phyloP scores from a whole-genome alignment of 1,140 invertebrate species.

The Drosophila insularis region DNA sequence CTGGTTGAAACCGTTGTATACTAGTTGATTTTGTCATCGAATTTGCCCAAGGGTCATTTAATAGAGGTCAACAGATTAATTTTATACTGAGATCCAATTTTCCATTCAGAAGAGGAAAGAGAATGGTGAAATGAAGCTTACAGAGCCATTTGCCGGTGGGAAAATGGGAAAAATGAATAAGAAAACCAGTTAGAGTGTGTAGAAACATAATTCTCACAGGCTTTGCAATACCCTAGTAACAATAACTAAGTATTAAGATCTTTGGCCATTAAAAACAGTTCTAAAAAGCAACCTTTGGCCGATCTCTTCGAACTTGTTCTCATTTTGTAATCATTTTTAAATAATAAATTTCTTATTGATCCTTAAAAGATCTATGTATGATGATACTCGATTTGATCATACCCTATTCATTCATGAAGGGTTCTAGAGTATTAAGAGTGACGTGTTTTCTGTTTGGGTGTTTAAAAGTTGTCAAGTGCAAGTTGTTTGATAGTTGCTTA shows the following conservation, averaged over 20 bases:
- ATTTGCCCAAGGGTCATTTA: slow-evolving; percentile 6
- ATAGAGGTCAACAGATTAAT: not conserved
- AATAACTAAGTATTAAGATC: not conserved
- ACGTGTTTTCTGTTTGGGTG: not conserved
- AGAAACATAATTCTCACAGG: not conserved
- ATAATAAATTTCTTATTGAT: too few relatives aligned
- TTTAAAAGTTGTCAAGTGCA: slow-evolving; percentile 7
- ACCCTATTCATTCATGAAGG: not conserved
- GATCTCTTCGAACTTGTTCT: too few relatives aligned
- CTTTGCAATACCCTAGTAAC: not conserved
- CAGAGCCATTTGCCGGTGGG: not conserved
- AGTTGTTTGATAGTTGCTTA: not conserved
- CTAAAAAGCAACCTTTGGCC: too few relatives aligned
- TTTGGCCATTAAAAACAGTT: not conserved
- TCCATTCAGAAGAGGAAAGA: not conserved
- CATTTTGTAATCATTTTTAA: too few relatives aligned
- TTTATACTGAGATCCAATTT: not conserved
- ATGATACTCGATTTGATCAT: not conserved
- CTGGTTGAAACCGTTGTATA: not conserved
- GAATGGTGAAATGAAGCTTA: not conserved
- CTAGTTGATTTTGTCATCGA: slow-evolving; percentile 8
- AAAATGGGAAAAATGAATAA: not conserved
- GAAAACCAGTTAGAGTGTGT: not conserved
- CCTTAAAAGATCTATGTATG: too few relatives aligned
- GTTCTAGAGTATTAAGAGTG: not conserved